Conservation (phyloP, 2,888 invertebrate genomes). For the Cephus spinipes region DNA sequence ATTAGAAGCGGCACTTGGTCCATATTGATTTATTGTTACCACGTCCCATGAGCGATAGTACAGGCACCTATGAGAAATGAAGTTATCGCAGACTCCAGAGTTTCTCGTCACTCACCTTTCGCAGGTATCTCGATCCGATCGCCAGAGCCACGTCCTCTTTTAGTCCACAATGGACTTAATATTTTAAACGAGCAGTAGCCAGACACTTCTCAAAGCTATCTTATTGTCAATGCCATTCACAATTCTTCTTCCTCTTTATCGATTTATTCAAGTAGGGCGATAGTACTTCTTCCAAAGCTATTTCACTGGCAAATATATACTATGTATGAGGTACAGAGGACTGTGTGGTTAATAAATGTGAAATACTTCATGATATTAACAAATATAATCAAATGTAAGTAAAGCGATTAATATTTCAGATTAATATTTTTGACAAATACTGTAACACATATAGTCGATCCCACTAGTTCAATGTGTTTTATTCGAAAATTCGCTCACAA, state of each 20-base stretch:
- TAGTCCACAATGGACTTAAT: neutral
- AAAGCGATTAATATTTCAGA: no score
- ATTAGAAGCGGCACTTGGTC: neutral
- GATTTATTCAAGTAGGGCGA: constrained; percentile 7
- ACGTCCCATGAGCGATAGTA: neutral
- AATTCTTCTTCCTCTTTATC: constrained; percentile 3
- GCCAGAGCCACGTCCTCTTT: neutral
- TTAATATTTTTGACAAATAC: no score
- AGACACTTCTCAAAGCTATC: constrained; percentile 23
- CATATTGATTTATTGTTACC: constrained; percentile 4
- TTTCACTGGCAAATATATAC: neutral
- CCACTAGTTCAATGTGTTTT: no score
- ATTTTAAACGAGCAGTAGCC: constrained; percentile 11
- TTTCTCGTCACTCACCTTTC: neutral
- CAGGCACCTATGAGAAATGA: neutral
- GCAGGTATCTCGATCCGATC: constrained; percentile 3
- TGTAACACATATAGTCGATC: no score
- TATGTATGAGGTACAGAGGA: neutral
- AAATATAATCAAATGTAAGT: neutral
- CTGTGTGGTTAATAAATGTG: neutral
- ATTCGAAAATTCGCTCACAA: no score
- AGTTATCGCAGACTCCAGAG: neutral
- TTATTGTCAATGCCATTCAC: constrained; percentile 29
- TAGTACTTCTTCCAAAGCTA: neutral
- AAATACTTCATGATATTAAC: neutral